Percentiles rank a stretch among this genome's conserved stretches.
These are phyloP conservation scores for Strongylocentrotus purpuratus DNA, from an alignment of 35 echinoderm and acorn worm species.

Conservation along the genomic window DNA sequence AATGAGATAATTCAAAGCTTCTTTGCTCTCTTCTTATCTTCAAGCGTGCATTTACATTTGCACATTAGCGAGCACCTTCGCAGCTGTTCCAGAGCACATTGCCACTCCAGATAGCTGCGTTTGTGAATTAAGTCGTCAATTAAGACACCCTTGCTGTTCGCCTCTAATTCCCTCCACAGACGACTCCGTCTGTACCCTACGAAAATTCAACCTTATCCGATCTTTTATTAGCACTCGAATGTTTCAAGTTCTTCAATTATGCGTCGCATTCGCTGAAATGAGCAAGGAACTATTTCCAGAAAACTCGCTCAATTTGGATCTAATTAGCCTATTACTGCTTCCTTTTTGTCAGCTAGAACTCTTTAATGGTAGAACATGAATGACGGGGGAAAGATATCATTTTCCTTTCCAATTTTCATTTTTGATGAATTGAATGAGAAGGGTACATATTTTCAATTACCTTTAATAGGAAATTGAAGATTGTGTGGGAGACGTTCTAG, in stretches of 20 bases:
- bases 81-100: background rate
- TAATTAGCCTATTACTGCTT: background rate
- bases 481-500: background rate
- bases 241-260: background rate
- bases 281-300: background rate
- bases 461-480: background rate
- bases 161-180: background rate
- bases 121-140: conserved; percentile 1
- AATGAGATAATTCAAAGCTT: background rate
- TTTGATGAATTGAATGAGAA: background rate
- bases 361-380: background rate
- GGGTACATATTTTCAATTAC: background rate
- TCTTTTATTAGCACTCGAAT: background rate
- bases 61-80: background rate
- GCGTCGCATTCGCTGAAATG: background rate
- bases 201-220: background rate
- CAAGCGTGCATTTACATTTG: background rate
- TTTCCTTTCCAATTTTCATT: background rate
- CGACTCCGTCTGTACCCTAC: background rate
- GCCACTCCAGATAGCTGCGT: background rate
- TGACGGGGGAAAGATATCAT: background rate
- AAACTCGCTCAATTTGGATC: background rate
- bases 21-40: background rate
- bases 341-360: background rate
- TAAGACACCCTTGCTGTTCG: background rate